These are phyloP conservation scores for Perizoma affinitatum DNA, from an alignment of 2,888 invertebrate genomes.

Conservation along the genomic window DNA sequence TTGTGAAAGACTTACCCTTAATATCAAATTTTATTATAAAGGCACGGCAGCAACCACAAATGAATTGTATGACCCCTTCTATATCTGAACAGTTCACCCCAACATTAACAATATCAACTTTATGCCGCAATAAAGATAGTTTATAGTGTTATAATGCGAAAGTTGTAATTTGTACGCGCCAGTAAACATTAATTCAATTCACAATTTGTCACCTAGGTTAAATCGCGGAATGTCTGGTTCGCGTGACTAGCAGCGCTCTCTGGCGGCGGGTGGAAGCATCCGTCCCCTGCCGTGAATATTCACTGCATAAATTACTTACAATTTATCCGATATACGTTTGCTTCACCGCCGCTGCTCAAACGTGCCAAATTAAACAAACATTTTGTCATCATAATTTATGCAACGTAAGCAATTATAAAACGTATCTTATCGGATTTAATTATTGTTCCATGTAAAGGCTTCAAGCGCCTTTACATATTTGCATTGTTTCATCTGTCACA, in stretches of 20 bases:
- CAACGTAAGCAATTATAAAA: slow-evolving; percentile 39
- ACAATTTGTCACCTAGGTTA: slow-evolving; percentile 76
- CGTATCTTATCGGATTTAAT: slow-evolving; percentile 30
- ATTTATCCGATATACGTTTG: slow-evolving; percentile 57
- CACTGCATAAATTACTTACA: slow-evolving; percentile 71
- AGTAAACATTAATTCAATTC: slow-evolving; percentile 77
- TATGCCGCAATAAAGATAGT: slow-evolving; percentile 43
- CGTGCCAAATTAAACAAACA: slow-evolving; percentile 69
- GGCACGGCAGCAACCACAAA: slow-evolving; percentile 22
- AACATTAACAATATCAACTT: slow-evolving; percentile 31
- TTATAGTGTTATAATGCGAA: slow-evolving; percentile 50
- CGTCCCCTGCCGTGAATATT: slow-evolving; percentile 67
- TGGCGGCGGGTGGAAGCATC: slow-evolving; percentile 51
- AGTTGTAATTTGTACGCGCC: slow-evolving; percentile 63
- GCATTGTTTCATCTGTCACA: slow-evolving; percentile 17
- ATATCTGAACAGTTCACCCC: slow-evolving; percentile 23
- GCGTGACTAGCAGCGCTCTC: slow-evolving; percentile 66
- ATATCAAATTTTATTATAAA: slow-evolving; percentile 7
- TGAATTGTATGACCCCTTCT: slow-evolving; percentile 18
- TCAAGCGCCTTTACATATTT: slow-evolving; percentile 21
- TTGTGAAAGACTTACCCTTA: not conserved
- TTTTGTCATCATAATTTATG: slow-evolving; percentile 58
- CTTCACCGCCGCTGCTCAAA: slow-evolving; percentile 48
- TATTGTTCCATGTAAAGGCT: slow-evolving; percentile 21
- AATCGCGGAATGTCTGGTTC: slow-evolving; percentile 74